Percentiles rank a stretch among this genome's conserved stretches.
Conservation (phyloP, 2,797 vertebrate genomes). For the Squalus acanthias region DNA sequence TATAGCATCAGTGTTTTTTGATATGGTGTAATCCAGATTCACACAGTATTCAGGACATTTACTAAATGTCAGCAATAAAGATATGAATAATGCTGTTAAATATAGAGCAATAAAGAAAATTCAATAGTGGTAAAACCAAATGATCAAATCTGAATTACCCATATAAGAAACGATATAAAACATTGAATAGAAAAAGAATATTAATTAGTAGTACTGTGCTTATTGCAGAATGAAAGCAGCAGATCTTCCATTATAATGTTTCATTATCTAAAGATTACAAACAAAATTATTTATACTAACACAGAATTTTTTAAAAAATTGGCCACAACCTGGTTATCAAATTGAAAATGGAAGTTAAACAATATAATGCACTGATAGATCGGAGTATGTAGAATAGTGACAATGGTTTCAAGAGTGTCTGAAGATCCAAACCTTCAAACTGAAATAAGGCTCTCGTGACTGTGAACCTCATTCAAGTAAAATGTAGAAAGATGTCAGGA, state of each 20-base stretch:
- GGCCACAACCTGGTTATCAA: not conserved
- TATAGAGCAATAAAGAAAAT: not conserved
- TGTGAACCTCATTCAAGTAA: not conserved
- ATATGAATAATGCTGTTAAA: not conserved
- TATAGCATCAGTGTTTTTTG: not conserved
- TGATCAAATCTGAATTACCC: constrained; percentile 9
- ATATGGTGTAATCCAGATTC: not conserved
- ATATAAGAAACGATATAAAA: not conserved
- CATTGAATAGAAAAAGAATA: not conserved
- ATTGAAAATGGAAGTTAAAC: not conserved
- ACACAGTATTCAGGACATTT: not conserved
- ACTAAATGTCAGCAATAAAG: not conserved
- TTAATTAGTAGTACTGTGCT: not conserved
- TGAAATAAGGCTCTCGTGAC: not conserved
- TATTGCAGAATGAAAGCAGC: not conserved
- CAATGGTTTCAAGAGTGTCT: not conserved
- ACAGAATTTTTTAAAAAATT: not conserved
- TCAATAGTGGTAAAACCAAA: not conserved
- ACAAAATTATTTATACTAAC: constrained; percentile 10
- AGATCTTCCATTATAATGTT: not conserved
- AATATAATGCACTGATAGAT: not conserved
- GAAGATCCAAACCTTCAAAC: not conserved
- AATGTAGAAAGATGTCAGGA: not conserved
- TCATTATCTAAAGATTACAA: not conserved
- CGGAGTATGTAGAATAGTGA: not conserved